A percentile compares a stretch with the other conserved stretches of the same genome.
These are phyloP conservation scores for Itoplectis maculator DNA, from an alignment of 2,888 invertebrate genomes.

Conservation along the genomic window DNA sequence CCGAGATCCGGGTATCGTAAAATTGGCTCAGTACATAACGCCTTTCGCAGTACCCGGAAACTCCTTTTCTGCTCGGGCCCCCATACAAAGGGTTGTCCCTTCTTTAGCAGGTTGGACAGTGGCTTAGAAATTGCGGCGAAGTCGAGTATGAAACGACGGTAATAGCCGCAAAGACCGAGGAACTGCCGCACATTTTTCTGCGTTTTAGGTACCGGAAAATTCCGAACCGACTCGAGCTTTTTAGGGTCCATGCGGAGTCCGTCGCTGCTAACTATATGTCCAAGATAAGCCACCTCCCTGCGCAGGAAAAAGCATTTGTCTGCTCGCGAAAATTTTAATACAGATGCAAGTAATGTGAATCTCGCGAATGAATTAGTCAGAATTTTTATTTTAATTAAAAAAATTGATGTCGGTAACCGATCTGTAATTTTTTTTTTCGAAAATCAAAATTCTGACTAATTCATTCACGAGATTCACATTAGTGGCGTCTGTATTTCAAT, in stretches of 20 bases:
- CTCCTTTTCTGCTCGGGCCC: slow-evolving; percentile 3
- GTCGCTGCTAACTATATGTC: neutral
- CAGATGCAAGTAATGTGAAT: too few species aligned
- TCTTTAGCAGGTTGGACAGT: neutral
- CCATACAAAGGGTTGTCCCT: neutral
- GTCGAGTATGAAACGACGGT: neutral
- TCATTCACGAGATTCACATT: too few species aligned
- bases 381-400: too few species aligned
- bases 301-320: neutral
- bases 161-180: neutral
- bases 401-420: too few species aligned
- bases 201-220: slow-evolving; percentile 1
- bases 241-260: neutral
- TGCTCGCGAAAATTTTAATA: too few species aligned
- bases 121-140: neutral
- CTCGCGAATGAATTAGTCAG: too few species aligned
- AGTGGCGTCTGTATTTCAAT: too few species aligned
- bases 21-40: neutral
- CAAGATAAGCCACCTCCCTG: neutral
- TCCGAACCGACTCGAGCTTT: neutral
- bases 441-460: too few species aligned
- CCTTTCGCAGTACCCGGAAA: neutral
- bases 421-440: too few species aligned
- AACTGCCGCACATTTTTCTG: neutral
- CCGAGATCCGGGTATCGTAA: slow-evolving; percentile 15